A percentile compares a stretch with the other conserved stretches of the same genome.
Evolutionary conservation across 2,888 invertebrate species (phyloP).

Genomic region (Harpagoxenus sublaevis): DNA sequence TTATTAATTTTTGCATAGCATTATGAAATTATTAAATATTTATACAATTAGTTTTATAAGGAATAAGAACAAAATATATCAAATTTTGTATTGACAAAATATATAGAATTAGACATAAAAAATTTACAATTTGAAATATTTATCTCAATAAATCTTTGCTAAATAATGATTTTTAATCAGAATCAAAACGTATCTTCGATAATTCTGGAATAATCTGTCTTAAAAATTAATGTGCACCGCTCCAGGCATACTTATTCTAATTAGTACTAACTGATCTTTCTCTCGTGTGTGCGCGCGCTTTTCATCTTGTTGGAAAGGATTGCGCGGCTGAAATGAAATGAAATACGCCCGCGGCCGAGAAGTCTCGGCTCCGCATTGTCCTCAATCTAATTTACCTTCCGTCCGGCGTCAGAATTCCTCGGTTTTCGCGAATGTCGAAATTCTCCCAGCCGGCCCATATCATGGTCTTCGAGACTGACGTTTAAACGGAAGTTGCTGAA

Average conservation of each 20-base stretch:
- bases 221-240: constrained; percentile 8
- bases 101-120: not conserved
- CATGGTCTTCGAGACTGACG: constrained; percentile 31
- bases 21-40: constrained; percentile 25
- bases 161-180: not conserved
- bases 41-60: not conserved
- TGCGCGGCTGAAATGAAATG: constrained; percentile 32
- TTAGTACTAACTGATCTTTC: constrained; percentile 31
- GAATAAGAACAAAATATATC: not conserved
- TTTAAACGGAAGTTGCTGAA: constrained; percentile 38
- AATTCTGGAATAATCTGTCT: constrained; percentile 7
- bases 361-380: constrained; percentile 49
- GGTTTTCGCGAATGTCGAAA: constrained; percentile 50
- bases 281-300: not conserved
- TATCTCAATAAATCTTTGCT: not conserved
- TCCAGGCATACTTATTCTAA: constrained; percentile 28
- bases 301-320: constrained; percentile 42
- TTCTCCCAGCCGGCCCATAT: constrained; percentile 36
- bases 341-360: constrained; percentile 48
- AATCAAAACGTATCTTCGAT: not conserved
- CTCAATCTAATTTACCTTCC: constrained; percentile 49
- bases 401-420: constrained; percentile 52
- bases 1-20: not conserved
- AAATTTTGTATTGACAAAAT: not conserved
- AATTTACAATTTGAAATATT: not conserved